Evolutionary conservation across 2,888 invertebrate species (phyloP).

Genomic region (Cryptocheilus praepositus): DNA sequence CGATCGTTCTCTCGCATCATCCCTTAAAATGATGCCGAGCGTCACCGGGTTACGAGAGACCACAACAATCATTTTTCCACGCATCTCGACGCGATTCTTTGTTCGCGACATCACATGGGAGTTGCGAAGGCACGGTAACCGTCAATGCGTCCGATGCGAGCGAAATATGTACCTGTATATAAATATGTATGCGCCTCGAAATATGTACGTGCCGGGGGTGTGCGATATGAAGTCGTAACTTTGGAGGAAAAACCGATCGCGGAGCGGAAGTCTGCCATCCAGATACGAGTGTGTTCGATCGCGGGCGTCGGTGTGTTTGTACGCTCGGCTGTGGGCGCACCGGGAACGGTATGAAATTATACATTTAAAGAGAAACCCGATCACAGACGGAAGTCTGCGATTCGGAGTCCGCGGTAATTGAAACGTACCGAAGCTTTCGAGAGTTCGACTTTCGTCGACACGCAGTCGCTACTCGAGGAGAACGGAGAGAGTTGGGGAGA

Average conservation of each 20-base stretch:
- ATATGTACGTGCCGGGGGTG: too few relatives aligned
- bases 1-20: too few relatives aligned
- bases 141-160: too few relatives aligned
- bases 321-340: background rate
- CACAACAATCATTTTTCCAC: too few relatives aligned
- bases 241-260: background rate
- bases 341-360: slow-evolving; percentile 13
- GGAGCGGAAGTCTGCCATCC: slow-evolving; percentile 1
- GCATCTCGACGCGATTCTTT: too few relatives aligned
- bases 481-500: slow-evolving; percentile 2
- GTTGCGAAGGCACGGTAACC: too few relatives aligned
- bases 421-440: slow-evolving; percentile 47
- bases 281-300: background rate
- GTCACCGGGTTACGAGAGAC: too few relatives aligned
- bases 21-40: too few relatives aligned
- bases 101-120: too few relatives aligned
- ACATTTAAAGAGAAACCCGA: slow-evolving; percentile 39
- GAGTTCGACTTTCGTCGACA: slow-evolving; percentile 30
- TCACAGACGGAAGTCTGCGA: slow-evolving; percentile 29
- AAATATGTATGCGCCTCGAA: too few relatives aligned
- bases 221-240: background rate
- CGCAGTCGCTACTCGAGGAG: slow-evolving; percentile 1
- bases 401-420: slow-evolving; percentile 37
- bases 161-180: too few relatives aligned
- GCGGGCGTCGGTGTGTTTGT: background rate